These are phyloP conservation scores for Orthosia cruda DNA, from an alignment of 2,888 invertebrate genomes.

Conservation along the genomic window DNA sequence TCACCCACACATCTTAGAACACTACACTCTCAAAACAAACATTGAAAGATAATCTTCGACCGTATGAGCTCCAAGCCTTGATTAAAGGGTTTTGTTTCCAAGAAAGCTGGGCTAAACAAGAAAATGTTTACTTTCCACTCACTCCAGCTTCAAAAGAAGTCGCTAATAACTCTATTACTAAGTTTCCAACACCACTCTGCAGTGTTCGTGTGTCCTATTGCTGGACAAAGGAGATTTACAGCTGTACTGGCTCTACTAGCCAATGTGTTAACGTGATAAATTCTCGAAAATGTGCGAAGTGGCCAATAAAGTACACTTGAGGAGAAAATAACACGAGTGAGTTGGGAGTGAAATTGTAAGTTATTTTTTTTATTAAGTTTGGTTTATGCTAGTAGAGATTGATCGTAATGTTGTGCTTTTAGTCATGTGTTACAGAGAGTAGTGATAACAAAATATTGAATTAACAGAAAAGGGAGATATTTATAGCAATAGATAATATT, in stretches of 20 bases:
- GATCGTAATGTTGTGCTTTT: not conserved
- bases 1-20: constrained; percentile 6
- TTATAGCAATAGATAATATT: too few relatives aligned
- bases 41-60: constrained; percentile 54
- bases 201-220: constrained; percentile 56
- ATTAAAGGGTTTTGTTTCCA: constrained; percentile 69
- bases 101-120: constrained; percentile 66
- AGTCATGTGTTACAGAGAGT: too few relatives aligned
- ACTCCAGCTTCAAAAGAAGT: constrained; percentile 66
- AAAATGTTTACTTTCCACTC: constrained; percentile 77
- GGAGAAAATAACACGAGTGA: constrained; percentile 27
- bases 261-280: constrained; percentile 46
- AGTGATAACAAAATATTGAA: too few relatives aligned
- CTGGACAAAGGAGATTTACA: constrained; percentile 65
- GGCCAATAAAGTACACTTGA: constrained; percentile 46
- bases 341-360: constrained; percentile 1
- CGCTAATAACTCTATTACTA: constrained; percentile 81
- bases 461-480: too few relatives aligned
- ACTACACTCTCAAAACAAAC: constrained; percentile 31
- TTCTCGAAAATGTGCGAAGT: constrained; percentile 47
- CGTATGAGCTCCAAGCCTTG: constrained; percentile 54
- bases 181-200: constrained; percentile 75
- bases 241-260: constrained; percentile 19
- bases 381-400: not conserved
- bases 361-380: constrained; percentile 9